Conservation (phyloP, 2,888 invertebrate genomes). For the Drepanosiphum platanoidis region DNA sequence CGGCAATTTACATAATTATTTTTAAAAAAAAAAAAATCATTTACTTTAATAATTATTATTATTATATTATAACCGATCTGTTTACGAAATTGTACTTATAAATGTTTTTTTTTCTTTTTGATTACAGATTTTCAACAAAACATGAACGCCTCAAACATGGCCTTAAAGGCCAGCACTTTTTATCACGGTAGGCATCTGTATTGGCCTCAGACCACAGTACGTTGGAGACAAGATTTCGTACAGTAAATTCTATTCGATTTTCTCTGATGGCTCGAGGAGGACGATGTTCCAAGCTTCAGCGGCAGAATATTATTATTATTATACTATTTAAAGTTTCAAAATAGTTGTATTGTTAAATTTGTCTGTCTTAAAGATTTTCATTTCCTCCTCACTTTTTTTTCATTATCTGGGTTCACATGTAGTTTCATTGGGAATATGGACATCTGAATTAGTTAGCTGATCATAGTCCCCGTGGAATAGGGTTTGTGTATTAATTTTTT, state of each 20-base stretch:
- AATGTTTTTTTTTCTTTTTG: neutral
- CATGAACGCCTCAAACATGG: constrained; percentile 5
- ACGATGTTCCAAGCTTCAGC: neutral
- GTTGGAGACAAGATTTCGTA: constrained; percentile 36
- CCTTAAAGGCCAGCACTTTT: constrained; percentile 25
- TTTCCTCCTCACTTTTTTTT: constrained; percentile 48
- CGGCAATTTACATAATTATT: too few species aligned
- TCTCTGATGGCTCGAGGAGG: constrained; percentile 16
- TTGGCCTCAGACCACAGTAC: constrained; percentile 59
- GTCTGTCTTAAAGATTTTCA: constrained; percentile 53
- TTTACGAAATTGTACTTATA: neutral
- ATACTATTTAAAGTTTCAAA: constrained; percentile 56
- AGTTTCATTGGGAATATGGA: constrained; percentile 62
- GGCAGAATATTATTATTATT: constrained; percentile 41
- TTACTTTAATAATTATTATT: neutral
- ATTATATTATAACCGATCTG: neutral
- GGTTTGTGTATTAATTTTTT: constrained; percentile 51
- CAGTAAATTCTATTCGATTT: constrained; percentile 29
- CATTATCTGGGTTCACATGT: constrained; percentile 50
- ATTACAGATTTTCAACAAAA: constrained; percentile 48
- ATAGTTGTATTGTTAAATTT: constrained; percentile 59
- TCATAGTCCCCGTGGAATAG: constrained; percentile 61
- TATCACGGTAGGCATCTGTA: constrained; percentile 56
- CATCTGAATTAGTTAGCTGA: constrained; percentile 58
- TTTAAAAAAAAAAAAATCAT: too few species aligned